A percentile compares a stretch with the other conserved stretches of the same genome.
Evolutionary conservation across 2,113 vertebrate genomes (phyloP).

Genomic region (Epinephelus lanceolatus): DNA sequence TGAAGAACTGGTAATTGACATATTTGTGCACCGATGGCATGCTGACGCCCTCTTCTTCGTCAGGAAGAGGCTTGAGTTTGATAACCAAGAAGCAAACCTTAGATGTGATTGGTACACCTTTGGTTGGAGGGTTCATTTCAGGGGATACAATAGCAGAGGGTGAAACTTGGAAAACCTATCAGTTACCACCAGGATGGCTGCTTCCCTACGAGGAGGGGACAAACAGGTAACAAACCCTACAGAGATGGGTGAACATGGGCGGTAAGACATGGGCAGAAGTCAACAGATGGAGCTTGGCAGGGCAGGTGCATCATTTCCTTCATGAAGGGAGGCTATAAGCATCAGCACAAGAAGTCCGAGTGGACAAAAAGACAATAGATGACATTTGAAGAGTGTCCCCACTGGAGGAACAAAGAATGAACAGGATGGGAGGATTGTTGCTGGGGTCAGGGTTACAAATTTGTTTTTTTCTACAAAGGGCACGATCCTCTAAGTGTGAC

Average conservation of each 20-base stretch:
- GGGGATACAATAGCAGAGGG: background rate
- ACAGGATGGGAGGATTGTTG: conserved; percentile 36
- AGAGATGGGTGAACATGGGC: conserved; percentile 28
- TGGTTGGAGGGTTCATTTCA: conserved; percentile 20
- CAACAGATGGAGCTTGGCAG: conserved; percentile 1
- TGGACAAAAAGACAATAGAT: background rate
- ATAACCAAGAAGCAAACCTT: background rate
- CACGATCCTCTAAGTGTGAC: conserved; percentile 36
- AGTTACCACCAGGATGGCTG: conserved; percentile 10
- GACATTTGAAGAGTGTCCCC: conserved; percentile 32
- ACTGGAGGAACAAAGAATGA: conserved; percentile 5
- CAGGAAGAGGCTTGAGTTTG: conserved; percentile 10
- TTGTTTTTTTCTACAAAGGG: conserved; percentile 32
- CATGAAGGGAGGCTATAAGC: background rate
- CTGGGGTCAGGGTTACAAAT: conserved; percentile 29
- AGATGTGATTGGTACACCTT: background rate
- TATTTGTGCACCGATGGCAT: conserved; percentile 5
- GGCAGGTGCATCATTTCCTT: conserved; percentile 1
- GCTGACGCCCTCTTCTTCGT: conserved; percentile 15
- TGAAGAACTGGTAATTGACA: conserved; percentile 1
- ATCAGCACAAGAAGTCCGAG: background rate
- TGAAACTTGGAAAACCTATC: conserved; percentile 18
- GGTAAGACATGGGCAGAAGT: background rate
- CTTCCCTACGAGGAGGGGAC: conserved; percentile 32
- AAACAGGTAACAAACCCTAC: conserved; percentile 31